A percentile compares a stretch with the other conserved stretches of the same genome.
These are phyloP conservation scores for Morone chrysops DNA, from an alignment of 2,113 vertebrate genomes.

Conservation along the genomic window DNA sequence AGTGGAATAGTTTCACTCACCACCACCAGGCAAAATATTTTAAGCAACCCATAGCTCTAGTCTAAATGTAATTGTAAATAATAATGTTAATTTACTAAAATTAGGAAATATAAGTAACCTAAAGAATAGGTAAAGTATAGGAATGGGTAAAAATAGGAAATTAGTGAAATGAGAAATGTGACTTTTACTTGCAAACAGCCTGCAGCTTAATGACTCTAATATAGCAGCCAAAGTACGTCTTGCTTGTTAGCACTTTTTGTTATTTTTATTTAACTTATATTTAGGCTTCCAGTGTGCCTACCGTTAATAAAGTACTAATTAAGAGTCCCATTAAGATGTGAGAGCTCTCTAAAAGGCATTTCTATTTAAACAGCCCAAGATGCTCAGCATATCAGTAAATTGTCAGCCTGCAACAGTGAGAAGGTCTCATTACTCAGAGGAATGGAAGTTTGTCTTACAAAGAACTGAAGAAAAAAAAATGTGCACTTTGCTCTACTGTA, in stretches of 20 bases:
- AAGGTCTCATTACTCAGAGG: background rate
- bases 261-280: background rate
- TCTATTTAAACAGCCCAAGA: background rate
- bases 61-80: background rate
- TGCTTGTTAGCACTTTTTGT: background rate
- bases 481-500: background rate
- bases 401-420: background rate
- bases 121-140: background rate
- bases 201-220: background rate
- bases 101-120: background rate
- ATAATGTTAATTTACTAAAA: background rate
- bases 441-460: background rate
- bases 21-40: background rate
- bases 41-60: background rate
- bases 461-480: background rate
- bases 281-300: background rate
- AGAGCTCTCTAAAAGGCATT: background rate
- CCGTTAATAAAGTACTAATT: background rate
- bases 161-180: background rate
- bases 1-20: slow-evolving; percentile 3
- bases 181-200: background rate
- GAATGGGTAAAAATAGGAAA: background rate
- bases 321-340: background rate
- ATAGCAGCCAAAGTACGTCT: background rate
- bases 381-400: background rate